Percentiles rank a stretch among this genome's conserved stretches.
Evolutionary conservation across 2,888 invertebrate species (phyloP).

Genomic region (Amphiduros pacificus): DNA sequence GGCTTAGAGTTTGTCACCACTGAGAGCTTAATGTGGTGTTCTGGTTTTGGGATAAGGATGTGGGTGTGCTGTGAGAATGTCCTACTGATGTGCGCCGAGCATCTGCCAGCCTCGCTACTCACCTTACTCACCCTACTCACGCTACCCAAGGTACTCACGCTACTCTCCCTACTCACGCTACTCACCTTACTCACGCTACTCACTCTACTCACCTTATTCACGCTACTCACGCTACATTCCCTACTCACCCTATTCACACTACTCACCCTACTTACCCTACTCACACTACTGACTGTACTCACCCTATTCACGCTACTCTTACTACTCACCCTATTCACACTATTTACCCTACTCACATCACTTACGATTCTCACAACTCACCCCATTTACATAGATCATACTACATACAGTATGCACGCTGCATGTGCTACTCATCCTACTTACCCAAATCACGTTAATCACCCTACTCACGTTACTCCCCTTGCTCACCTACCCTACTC

Average conservation of each 20-base stretch:
- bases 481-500: neutral
- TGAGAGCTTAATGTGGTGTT: too few species aligned
- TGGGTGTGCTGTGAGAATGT: too few species aligned
- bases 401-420: neutral
- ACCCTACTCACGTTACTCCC: neutral
- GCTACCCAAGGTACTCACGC: neutral
- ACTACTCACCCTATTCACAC: neutral
- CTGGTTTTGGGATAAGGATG: too few species aligned
- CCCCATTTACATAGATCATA: neutral
- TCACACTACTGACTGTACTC: neutral
- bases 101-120: too few species aligned
- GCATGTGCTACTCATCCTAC: neutral
- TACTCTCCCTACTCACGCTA: neutral
- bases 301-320: neutral
- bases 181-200: neutral
- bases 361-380: neutral
- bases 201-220: neutral
- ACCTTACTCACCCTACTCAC: neutral
- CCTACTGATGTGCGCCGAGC: too few species aligned
- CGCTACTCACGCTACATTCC: neutral
- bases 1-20: too few species aligned
- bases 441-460: too few species aligned
- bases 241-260: neutral
- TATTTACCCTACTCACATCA: neutral
- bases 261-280: neutral